A percentile compares a stretch with the other conserved stretches of the same genome.
phyloP scores from a whole-genome alignment of 2,797 vertebrate species.

The Myotis findleyi region DNA sequence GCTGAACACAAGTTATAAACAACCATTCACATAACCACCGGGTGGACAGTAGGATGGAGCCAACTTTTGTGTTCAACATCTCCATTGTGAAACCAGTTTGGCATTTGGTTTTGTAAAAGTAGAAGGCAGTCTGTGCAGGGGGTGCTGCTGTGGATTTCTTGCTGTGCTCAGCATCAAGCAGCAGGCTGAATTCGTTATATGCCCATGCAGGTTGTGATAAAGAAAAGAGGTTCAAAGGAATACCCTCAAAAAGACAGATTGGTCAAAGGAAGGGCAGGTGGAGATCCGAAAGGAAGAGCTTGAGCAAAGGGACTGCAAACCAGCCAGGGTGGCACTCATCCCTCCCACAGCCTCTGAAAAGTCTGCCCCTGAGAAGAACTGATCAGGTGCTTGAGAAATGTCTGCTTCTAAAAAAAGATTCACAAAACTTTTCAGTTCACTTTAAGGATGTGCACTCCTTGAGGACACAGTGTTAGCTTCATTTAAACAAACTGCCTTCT shows the following conservation, averaged over 20 bases:
- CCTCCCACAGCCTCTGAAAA: slow-evolving; percentile 48
- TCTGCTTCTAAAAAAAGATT: slow-evolving; percentile 66
- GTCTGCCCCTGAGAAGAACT: slow-evolving; percentile 35
- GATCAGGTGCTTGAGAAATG: slow-evolving; percentile 66
- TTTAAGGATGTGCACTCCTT: slow-evolving; percentile 70
- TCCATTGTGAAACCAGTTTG: slow-evolving; percentile 84
- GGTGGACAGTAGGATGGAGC: slow-evolving; percentile 83
- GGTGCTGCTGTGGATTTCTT: slow-evolving; percentile 79
- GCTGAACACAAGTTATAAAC: slow-evolving; percentile 85
- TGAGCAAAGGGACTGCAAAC: neutral
- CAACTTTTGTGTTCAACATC: slow-evolving; percentile 82
- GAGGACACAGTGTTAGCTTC: slow-evolving; percentile 63
- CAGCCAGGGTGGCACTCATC: neutral
- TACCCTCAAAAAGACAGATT: slow-evolving; percentile 20
- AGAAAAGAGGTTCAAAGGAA: slow-evolving; percentile 63
- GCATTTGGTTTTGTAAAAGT: slow-evolving; percentile 80
- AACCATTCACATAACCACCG: slow-evolving; percentile 87
- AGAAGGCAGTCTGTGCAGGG: slow-evolving; percentile 79
- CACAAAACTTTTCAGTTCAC: slow-evolving; percentile 53
- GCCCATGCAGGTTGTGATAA: slow-evolving; percentile 73
- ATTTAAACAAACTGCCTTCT: slow-evolving; percentile 61
- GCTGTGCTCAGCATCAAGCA: slow-evolving; percentile 80
- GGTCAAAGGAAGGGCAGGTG: neutral
- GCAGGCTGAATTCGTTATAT: slow-evolving; percentile 64
- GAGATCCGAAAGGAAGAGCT: slow-evolving; percentile 20